Evolutionary conservation across 2,888 invertebrate genomes (phyloP), one percentile per base, ranked within the genome.

Genomic region (Pristionchus exspectatus): DNA sequence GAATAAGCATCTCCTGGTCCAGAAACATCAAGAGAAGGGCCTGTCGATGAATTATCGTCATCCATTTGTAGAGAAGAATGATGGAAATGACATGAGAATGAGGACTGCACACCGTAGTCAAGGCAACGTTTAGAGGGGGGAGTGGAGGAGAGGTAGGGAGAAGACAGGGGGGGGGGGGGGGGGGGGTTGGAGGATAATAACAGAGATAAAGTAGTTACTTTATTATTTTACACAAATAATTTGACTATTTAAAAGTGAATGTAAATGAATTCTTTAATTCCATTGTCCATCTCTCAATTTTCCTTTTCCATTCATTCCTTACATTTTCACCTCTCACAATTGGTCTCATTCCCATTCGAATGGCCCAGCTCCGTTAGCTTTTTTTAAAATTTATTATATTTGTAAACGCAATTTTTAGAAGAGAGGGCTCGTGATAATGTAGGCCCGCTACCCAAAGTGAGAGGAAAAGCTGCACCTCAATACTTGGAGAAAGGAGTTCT

Each of bases 401-500:
- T 9, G 44, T 50, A 50, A 50, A 50, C 44, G 44, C 44, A 50
- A 10, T 50, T 1, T 72, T 72, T 27, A 77, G 77, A 77, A 44
- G 77, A 18, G n/a, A 21, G 77, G 16, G n/a, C 5, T 69, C 69
- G 69, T 69, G 77, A 77, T 21, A 77, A 54, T 24, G 54, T 83
- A 14, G 30, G 21, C 27, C 87, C 87, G 7, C 87, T 87, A 12
- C 87, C 87, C 3, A 87, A 69, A 50, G 50, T 69, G 21, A 86
- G 90, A 74, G 90, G 90, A 21, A 90, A 87, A 30, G 72, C 72
- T 69, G 90, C 90, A 69, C 87, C 90, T 12, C 90, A 90, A 59
- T 90, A 87, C 81, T 81, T 90, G 5, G 87, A 90, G 63, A 84
- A 86, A 27, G 91, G 92, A 38, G 84, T 87, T 85, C 24, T 92